Evolutionary conservation across 2,797 vertebrate species (phyloP).

Genomic region (Lepus oiostolus): DNA sequence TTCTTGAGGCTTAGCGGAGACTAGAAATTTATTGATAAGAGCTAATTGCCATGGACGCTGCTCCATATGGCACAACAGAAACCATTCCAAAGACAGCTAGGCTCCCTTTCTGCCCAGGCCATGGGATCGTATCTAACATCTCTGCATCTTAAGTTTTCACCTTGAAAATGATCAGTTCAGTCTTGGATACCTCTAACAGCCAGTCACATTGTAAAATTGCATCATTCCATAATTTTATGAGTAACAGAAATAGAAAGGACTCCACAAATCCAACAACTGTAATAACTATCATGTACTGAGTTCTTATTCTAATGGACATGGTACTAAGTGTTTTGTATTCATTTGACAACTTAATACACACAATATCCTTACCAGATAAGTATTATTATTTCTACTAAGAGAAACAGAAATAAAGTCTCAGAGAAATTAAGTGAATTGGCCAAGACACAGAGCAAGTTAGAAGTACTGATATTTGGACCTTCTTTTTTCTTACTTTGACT

Average conservation of each 20-base stretch:
- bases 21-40: neutral
- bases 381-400: neutral
- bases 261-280: neutral
- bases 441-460: neutral
- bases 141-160: neutral
- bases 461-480: neutral
- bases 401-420: constrained; percentile 2
- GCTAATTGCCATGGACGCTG: neutral
- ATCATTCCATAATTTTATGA: constrained; percentile 2
- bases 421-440: neutral
- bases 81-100: neutral
- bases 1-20: neutral
- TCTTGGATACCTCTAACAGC: neutral
- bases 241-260: neutral
- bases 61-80: neutral
- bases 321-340: neutral
- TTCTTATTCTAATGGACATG: neutral
- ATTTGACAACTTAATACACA: neutral
- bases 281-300: neutral
- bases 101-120: neutral
- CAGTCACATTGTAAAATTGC: neutral
- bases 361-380: neutral
- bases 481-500: neutral
- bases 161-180: neutral
- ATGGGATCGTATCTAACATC: neutral